Base-by-base conservation (phyloP, 2,888 invertebrate genomes). In the Labia minor region DNA sequence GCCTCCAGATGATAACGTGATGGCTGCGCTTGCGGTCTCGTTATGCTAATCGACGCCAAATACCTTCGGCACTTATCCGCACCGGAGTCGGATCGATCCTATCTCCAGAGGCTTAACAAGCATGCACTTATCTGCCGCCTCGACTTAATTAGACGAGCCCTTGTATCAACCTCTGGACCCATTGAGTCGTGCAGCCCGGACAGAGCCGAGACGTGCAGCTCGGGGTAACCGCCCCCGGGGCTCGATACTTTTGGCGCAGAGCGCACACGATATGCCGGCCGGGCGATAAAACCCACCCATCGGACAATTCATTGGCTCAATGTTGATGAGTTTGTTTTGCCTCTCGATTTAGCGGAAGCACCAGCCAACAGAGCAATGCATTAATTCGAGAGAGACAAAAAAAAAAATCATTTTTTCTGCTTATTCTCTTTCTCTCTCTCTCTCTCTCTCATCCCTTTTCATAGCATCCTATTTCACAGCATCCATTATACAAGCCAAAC, bases 1-100 rank as follows among this genome's bases (percentile, higher is more conserved):
- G 49, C n/a, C 49, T 49, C n/a, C 49, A 16, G 49, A 49, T 49
- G 49, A 49, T 49, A 49, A 49, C 49, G 49, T 49, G 49, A 49
- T 49, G 49, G 49, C 49, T 49, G 49, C 49, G 49, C 49, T 49
- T 49, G 49, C 49, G 49, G 49, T 14, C 49, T 49, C 49, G 49
- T 49, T 49, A 49, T 49, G 49, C 49, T 49, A 49, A 49, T 49
- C 49, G 49, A 16, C 49, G 49, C 8, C 49, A 49, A 49, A 49
- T 49, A 49, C 49, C 49, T 49, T 49, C n/a, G 49, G 49, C 49
- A 49, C 49, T 49, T 49, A 49, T 49, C 49, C 49, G 49, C 49
- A 49, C 49, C 49, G 49, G 49, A 49, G 49, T 3, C 49, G 49
- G 49, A 49, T 49, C 49, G 49, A 49, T 49, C n/a, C 16, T 49